These are phyloP conservation scores for Quadroppia sp. DNA, from an alignment of 2,888 invertebrate genomes.

Conservation along the genomic window DNA sequence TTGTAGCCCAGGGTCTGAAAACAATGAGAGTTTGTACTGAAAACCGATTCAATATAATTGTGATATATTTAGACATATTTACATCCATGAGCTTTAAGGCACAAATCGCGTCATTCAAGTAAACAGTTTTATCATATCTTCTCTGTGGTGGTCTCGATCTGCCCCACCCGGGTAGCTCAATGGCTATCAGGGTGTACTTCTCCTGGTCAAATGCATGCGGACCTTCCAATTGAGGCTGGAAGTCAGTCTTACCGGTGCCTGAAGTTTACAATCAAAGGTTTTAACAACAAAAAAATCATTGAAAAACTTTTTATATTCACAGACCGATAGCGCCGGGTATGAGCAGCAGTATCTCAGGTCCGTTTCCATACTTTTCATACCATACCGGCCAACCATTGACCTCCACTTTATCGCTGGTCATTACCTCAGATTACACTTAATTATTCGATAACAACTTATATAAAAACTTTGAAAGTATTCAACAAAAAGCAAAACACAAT, in stretches of 20 bases:
- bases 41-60: neutral
- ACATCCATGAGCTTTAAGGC: slow-evolving; percentile 36
- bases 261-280: neutral
- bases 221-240: slow-evolving; percentile 21
- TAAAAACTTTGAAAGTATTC: too few relatives aligned
- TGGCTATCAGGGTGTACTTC: slow-evolving; percentile 29
- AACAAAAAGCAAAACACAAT: too few relatives aligned
- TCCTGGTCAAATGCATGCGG: slow-evolving; percentile 25
- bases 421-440: too few relatives aligned
- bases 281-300: neutral
- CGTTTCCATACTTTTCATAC: slow-evolving; percentile 62
- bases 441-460: too few relatives aligned
- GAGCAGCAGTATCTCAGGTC: slow-evolving; percentile 62
- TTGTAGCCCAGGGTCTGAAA: slow-evolving; percentile 23
- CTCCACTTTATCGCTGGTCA: slow-evolving; percentile 52
- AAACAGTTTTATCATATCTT: slow-evolving; percentile 27
- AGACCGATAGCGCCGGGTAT: slow-evolving; percentile 66
- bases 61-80: neutral
- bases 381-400: slow-evolving; percentile 62
- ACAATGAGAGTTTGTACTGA: neutral
- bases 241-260: slow-evolving; percentile 34
- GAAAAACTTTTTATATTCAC: neutral
- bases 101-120: slow-evolving; percentile 29
- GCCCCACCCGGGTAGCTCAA: slow-evolving; percentile 39
- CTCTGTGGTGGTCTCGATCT: slow-evolving; percentile 38